Evolutionary conservation across 2,113 vertebrate species (phyloP).

Genomic region (Zosterops hypoxanthus): DNA sequence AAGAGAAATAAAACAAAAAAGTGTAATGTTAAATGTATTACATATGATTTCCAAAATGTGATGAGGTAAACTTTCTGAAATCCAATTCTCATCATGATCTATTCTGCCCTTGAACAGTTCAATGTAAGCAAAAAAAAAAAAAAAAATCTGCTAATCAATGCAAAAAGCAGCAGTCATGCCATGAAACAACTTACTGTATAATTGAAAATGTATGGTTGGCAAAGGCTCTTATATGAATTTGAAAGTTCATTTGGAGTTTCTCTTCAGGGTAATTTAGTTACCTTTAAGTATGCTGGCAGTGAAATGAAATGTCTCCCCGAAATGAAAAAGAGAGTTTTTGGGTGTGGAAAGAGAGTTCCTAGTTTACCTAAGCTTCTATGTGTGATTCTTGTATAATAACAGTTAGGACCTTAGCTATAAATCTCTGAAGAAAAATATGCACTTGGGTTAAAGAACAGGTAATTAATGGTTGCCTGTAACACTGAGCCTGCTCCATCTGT

Average conservation of each 20-base stretch:
- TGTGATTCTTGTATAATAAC: not conserved
- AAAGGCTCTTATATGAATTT: not conserved
- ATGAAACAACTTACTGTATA: not conserved
- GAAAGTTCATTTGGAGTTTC: not conserved
- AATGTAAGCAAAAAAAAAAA: not conserved
- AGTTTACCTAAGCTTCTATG: not conserved
- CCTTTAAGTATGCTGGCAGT: not conserved
- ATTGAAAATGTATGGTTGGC: not conserved
- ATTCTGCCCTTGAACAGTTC: not conserved
- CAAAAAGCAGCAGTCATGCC: not conserved
- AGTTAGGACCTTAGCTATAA: slow-evolving; percentile 45
- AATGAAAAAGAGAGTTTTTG: not conserved
- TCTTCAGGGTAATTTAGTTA: not conserved
- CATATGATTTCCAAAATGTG: not conserved
- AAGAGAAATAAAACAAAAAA: not conserved
- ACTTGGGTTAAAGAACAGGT: slow-evolving; percentile 60
- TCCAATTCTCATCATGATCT: not conserved
- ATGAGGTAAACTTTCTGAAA: not conserved
- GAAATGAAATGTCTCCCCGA: not conserved
- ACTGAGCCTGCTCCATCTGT: slow-evolving; percentile 51
- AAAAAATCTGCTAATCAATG: not conserved
- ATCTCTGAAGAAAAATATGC: slow-evolving; percentile 38
- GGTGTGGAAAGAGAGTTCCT: not conserved
- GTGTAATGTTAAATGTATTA: not conserved
- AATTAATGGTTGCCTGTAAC: slow-evolving; percentile 72